Evolutionary conservation across 2,113 vertebrate genomes (phyloP).

Genomic region (Hemiscyllium ocellatum): DNA sequence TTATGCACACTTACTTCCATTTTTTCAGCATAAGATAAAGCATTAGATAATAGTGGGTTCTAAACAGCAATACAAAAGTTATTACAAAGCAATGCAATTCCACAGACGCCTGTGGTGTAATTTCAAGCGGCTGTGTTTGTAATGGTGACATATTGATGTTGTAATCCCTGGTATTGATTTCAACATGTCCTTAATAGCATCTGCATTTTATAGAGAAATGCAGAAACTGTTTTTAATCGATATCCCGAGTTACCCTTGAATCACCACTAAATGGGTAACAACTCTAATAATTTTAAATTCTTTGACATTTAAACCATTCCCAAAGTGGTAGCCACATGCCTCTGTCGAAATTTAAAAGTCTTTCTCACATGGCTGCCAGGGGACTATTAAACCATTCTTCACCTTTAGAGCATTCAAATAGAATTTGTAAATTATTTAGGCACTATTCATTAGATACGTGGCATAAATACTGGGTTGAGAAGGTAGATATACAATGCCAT

Average conservation of each 20-base stretch:
- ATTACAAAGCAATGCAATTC: slow-evolving; percentile 15
- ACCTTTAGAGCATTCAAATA: not conserved
- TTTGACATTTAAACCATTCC: slow-evolving; percentile 5
- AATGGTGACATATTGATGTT: slow-evolving; percentile 3
- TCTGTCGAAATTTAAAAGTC: not conserved
- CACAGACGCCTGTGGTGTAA: not conserved
- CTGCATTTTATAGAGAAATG: slow-evolving; percentile 25
- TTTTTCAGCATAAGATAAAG: not conserved
- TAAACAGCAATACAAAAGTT: not conserved
- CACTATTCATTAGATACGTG: not conserved
- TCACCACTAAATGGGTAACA: slow-evolving; percentile 22
- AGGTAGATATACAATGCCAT: not conserved
- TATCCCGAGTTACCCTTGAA: slow-evolving; percentile 1
- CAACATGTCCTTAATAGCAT: not conserved
- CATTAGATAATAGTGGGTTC: not conserved
- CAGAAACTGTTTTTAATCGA: slow-evolving; percentile 8
- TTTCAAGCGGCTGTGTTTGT: not conserved
- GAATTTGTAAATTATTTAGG: slow-evolving; percentile 27
- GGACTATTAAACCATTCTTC: not conserved
- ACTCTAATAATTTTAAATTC: not conserved
- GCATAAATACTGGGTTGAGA: not conserved
- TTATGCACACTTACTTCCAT: not conserved
- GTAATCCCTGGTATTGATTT: slow-evolving; percentile 22
- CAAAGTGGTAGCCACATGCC: not conserved
- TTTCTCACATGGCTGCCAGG: not conserved